phyloP scores from a whole-genome alignment of 2,888 invertebrate genomes.

The Troilus luridus region DNA sequence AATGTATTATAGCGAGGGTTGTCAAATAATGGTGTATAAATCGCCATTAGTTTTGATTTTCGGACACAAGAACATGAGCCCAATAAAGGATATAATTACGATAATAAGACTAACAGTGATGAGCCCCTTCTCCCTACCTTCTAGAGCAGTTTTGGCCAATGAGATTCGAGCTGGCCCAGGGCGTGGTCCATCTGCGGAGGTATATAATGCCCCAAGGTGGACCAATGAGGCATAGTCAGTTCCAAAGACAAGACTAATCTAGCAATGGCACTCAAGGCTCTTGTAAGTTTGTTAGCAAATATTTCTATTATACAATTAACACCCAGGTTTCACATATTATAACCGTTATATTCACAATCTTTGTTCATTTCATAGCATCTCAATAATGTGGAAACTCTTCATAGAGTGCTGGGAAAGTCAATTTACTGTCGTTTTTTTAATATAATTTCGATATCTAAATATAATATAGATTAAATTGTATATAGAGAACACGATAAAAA shows the following conservation, averaged over 20 bases:
- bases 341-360: too few relatives aligned
- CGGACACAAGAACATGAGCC: background rate
- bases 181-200: background rate
- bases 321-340: too few relatives aligned
- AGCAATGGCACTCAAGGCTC: constrained; percentile 20
- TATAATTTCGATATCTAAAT: too few relatives aligned
- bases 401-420: too few relatives aligned
- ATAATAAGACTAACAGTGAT: background rate
- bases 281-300: background rate
- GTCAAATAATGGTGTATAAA: background rate
- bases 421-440: too few relatives aligned
- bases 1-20: too few relatives aligned
- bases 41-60: background rate
- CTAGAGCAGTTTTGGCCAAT: constrained; percentile 1
- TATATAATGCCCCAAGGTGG: constrained; percentile 2
- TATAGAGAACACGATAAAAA: too few relatives aligned
- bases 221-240: background rate
- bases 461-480: too few relatives aligned
- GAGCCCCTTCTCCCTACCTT: background rate
- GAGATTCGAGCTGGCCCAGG: background rate
- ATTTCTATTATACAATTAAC: background rate
- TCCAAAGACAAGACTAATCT: constrained; percentile 30
- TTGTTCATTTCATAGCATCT: too few relatives aligned
- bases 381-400: too few relatives aligned
- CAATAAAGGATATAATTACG: background rate